phyloP scores from a whole-genome alignment of 2,888 invertebrate genomes.

The Phortica okadai region DNA sequence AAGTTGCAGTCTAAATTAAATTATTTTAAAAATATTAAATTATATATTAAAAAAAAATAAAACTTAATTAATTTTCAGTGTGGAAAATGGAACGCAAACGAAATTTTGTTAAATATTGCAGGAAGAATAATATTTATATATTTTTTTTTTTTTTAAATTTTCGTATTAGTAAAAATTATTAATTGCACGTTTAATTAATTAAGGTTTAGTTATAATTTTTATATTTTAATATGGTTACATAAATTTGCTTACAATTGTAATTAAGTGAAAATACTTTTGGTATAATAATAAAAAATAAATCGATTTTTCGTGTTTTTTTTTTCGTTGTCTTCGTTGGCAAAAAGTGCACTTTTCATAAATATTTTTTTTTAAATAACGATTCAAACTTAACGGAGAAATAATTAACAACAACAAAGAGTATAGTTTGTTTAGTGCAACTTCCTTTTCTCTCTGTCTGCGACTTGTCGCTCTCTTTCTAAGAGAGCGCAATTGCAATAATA shows the following conservation, averaged over 20 bases:
- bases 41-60: constrained; percentile 43
- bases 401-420: constrained; percentile 32
- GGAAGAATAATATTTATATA: neutral
- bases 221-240: constrained; percentile 12
- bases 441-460: constrained; percentile 33
- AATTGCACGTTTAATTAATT: constrained; percentile 28
- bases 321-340: constrained; percentile 19
- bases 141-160: neutral
- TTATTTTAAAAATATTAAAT: constrained; percentile 45
- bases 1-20: constrained; percentile 73
- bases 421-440: constrained; percentile 24
- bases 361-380: neutral
- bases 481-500: constrained; percentile 79
- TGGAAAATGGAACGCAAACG: constrained; percentile 12
- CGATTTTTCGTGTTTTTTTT: constrained; percentile 70
- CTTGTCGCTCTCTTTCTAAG: constrained; percentile 65
- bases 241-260: constrained; percentile 37
- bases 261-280: constrained; percentile 59
- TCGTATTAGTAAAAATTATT: constrained; percentile 19
- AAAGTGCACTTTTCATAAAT: constrained; percentile 36
- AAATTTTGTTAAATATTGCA: constrained; percentile 13
- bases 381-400: neutral
- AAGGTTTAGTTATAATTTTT: constrained; percentile 16
- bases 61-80: constrained; percentile 25
- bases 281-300: constrained; percentile 38